Evolutionary conservation across 2,797 vertebrate genomes (phyloP), one percentile per base, ranked within the genome.

Genomic region (Sarcoramphus papa): DNA sequence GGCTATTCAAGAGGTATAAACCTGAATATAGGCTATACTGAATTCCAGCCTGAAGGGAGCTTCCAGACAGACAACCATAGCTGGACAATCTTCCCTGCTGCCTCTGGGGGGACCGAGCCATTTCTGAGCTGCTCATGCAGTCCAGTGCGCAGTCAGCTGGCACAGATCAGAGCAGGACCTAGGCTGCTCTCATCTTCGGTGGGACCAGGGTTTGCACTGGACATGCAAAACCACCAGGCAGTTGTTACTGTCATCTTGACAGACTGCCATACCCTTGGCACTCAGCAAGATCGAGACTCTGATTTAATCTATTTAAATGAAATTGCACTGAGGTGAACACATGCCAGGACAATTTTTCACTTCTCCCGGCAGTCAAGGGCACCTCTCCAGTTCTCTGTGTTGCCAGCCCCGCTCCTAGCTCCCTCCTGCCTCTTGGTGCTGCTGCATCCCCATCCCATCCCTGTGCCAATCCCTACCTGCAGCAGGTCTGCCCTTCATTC

Each of bases 251-350:
- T 93, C 60, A 80, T 74, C 56, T 23, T 54, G 74, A 82, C 41
- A 76, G 70, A 75, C 45, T 62, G 40, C 74, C 1, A 9, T 25
- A 45, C 10, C 24, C n/a, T n/a, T 33, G 77, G 74, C 75, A 62
- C 37, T 31, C 75, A 12, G 68, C 4, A 43, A 75, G n/a, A 89
- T 13, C 0, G 6, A 47, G 40, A 43, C 41, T 84, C 65, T 7
- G 27, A 75, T 68, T 90, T 68, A 95, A 94, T 89, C 80, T 57
- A 27, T 88, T 88, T 84, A 82, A 95, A 73, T 94, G 91, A 88
- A 88, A 53, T 40, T 94, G 60, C 1, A 2, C 30, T 48, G 63
- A 77, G 53, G 21, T 18, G 48, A 93, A 89, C 53, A 20, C 8
- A 7, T 1, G 20, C 41, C 68, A 88, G 60, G 37, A 51, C 57